Conservation (phyloP, 2,113 vertebrate species). For the Pyxicephalus adspersus region DNA sequence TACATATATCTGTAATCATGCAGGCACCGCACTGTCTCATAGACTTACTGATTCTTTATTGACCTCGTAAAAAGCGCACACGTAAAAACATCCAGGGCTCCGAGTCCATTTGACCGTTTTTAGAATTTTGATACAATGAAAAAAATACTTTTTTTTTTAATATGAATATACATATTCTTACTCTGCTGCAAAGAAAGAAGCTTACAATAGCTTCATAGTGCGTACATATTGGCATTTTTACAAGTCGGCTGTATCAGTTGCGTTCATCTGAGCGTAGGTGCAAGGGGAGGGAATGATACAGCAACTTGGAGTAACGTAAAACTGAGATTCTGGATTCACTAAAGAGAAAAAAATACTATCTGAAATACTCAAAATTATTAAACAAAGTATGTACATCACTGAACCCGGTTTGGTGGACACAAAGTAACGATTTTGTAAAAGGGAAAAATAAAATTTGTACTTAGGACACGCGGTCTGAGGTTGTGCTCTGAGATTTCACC, state of each 20-base stretch:
- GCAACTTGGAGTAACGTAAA: slow-evolving; percentile 69
- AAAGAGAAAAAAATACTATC: slow-evolving; percentile 68
- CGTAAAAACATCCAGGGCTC: slow-evolving; percentile 67
- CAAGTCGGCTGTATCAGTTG: slow-evolving; percentile 62
- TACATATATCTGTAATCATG: slow-evolving; percentile 69
- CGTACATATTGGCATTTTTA: slow-evolving; percentile 68
- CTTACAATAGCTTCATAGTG: slow-evolving; percentile 80
- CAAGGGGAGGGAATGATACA: slow-evolving; percentile 64
- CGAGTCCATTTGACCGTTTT: slow-evolving; percentile 68
- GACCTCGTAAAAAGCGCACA: slow-evolving; percentile 77
- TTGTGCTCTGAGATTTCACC: slow-evolving; percentile 6
- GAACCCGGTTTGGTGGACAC: slow-evolving; percentile 63
- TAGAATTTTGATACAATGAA: slow-evolving; percentile 64
- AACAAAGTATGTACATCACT: slow-evolving; percentile 72
- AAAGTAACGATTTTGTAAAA: slow-evolving; percentile 63
- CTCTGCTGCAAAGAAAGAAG: slow-evolving; percentile 75
- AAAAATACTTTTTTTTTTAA: slow-evolving; percentile 66
- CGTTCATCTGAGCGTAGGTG: background rate
- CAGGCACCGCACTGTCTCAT: slow-evolving; percentile 70
- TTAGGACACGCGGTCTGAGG: slow-evolving; percentile 62
- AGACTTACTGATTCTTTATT: slow-evolving; percentile 70
- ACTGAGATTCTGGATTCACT: slow-evolving; percentile 70
- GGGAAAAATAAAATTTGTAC: slow-evolving; percentile 62
- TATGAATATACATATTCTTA: slow-evolving; percentile 72
- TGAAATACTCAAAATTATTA: slow-evolving; percentile 69